phyloP scores from a whole-genome alignment of 2,888 invertebrate species.

The Mimachlamys varia region DNA sequence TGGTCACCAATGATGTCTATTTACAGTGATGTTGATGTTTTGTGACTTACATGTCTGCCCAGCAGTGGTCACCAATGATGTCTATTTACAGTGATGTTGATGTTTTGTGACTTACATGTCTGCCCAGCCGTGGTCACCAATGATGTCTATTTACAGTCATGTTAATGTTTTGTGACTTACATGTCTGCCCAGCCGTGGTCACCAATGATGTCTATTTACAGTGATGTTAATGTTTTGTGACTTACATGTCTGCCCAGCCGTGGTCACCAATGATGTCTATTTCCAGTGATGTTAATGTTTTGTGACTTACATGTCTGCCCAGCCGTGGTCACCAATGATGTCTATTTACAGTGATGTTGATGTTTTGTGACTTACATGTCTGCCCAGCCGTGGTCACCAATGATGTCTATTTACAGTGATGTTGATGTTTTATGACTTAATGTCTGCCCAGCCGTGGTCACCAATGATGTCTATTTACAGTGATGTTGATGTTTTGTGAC shows the following conservation, averaged over 20 bases:
- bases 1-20: constrained; percentile 96
- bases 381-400: constrained; percentile 93
- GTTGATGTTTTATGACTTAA: constrained; percentile 75
- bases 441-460: constrained; percentile 90
- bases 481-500: constrained; percentile 56
- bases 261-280: constrained; percentile 96
- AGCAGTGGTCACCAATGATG: constrained; percentile 95
- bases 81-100: constrained; percentile 90
- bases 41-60: constrained; percentile 84
- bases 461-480: constrained; percentile 94
- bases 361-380: constrained; percentile 81
- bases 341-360: constrained; percentile 90
- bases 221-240: constrained; percentile 40
- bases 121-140: constrained; percentile 93
- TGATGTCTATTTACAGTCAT: constrained; percentile 93
- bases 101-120: constrained; percentile 81
- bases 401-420: constrained; percentile 93
- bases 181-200: constrained; percentile 91
- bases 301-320: constrained; percentile 84
- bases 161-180: constrained; percentile 76
- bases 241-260: constrained; percentile 87
- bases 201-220: constrained; percentile 94
- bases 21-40: constrained; percentile 83
- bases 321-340: constrained; percentile 95
- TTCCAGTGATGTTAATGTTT: no score